These are phyloP conservation scores for Oryzias curvinotus DNA, from an alignment of 2,113 vertebrate species.

Conservation along the genomic window DNA sequence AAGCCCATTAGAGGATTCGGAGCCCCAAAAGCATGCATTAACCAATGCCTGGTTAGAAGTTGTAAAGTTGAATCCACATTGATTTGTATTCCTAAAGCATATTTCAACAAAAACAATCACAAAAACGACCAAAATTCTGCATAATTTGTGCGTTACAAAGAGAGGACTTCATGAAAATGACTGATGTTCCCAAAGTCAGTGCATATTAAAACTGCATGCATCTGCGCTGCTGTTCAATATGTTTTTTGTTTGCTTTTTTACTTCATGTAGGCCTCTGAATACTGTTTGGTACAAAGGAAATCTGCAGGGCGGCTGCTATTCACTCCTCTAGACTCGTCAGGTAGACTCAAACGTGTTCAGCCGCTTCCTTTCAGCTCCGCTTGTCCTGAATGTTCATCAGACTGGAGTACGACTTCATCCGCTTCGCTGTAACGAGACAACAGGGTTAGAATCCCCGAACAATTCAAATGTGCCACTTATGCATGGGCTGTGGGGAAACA, in stretches of 20 bases:
- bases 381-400: conserved; percentile 93
- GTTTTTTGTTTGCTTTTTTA: not conserved
- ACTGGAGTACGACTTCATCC: conserved; percentile 87
- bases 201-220: conserved; percentile 13
- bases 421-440: conserved; percentile 82
- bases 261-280: conserved; percentile 18
- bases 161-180: not conserved
- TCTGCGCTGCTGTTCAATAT: conserved; percentile 3
- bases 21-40: conserved; percentile 63
- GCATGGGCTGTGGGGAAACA: too few relatives aligned
- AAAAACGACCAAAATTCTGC: not conserved
- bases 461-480: too few relatives aligned
- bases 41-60: conserved; percentile 20
- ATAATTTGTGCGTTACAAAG: not conserved
- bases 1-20: conserved; percentile 47
- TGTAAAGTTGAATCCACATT: conserved; percentile 1
- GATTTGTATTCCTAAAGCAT: conserved; percentile 7
- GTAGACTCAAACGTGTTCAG: not conserved
- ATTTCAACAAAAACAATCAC: not conserved
- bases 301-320: not conserved
- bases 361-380: conserved; percentile 77
- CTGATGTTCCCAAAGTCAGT: conserved; percentile 11
- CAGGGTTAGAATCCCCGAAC: too few relatives aligned
- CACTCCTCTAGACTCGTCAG: conserved; percentile 16
- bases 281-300: conserved; percentile 12